Percentiles rank a stretch among this genome's conserved stretches.
Evolutionary conservation across 2,888 invertebrate species (phyloP).

Genomic region (Dysmachus trigonus): DNA sequence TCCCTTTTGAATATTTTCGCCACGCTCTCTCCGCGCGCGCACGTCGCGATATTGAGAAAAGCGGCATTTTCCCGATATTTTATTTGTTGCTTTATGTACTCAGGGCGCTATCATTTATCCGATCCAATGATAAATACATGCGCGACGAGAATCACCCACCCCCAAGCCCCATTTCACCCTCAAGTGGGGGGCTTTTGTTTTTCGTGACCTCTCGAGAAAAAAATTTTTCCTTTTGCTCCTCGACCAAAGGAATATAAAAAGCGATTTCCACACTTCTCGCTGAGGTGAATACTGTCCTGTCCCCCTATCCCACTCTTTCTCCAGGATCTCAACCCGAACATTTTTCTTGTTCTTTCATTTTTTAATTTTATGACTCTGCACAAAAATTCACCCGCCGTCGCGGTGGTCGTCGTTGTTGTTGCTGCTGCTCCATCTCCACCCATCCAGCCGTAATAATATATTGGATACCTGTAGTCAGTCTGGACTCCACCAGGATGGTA

Average conservation of each 20-base stretch:
- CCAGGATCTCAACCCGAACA: not conserved
- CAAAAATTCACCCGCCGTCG: not conserved
- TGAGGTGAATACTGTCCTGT: not conserved
- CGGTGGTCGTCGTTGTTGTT: slow-evolving; percentile 18
- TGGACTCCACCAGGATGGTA: not conserved
- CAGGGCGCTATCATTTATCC: slow-evolving; percentile 36
- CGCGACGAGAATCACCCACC: slow-evolving; percentile 29
- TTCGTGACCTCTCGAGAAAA: not conserved
- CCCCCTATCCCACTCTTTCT: not conserved
- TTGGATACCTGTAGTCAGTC: slow-evolving; percentile 36
- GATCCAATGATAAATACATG: slow-evolving; percentile 27
- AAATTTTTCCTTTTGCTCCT: not conserved
- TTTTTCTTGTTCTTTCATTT: not conserved
- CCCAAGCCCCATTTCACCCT: not conserved
- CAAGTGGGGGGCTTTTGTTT: not conserved
- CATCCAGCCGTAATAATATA: slow-evolving; percentile 12
- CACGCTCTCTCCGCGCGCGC: not conserved
- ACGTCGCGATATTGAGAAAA: not conserved
- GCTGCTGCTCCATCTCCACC: not conserved
- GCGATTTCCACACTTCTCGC: not conserved
- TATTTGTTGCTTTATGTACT: slow-evolving; percentile 48
- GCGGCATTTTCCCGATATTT: not conserved
- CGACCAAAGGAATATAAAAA: slow-evolving; percentile 16
- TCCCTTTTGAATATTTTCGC: slow-evolving; percentile 28
- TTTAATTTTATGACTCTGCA: slow-evolving; percentile 21